phyloP scores from a whole-genome alignment of 2,113 vertebrate species.

The Bubo scandiacus region DNA sequence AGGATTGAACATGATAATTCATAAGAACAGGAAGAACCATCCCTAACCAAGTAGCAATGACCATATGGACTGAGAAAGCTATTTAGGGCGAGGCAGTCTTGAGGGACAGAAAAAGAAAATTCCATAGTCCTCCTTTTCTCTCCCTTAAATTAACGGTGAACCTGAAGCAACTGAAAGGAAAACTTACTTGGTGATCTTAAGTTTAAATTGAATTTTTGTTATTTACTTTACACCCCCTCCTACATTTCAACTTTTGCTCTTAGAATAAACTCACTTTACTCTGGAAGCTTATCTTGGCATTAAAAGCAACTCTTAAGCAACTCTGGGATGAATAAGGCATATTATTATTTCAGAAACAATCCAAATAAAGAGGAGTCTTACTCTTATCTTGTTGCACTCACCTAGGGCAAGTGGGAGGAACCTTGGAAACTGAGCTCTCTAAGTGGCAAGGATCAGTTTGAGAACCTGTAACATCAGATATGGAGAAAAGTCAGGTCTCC shows the following conservation, averaged over 20 bases:
- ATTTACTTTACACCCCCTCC: background rate
- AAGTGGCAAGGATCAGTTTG: background rate
- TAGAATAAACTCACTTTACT: background rate
- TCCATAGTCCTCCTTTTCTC: background rate
- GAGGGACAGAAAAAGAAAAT: background rate
- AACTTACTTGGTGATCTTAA: background rate
- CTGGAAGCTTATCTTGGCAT: background rate
- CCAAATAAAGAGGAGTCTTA: background rate
- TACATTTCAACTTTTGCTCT: background rate
- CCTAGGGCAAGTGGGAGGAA: background rate
- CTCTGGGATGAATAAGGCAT: background rate
- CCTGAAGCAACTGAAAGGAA: background rate
- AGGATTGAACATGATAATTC: background rate
- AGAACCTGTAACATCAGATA: background rate
- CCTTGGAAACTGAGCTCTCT: background rate
- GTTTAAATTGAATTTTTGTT: background rate
- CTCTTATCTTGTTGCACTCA: background rate
- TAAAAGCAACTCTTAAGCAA: background rate
- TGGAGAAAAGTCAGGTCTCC: background rate
- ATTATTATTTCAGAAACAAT: background rate
- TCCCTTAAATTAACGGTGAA: background rate
- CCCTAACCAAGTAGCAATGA: background rate
- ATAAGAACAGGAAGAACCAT: background rate
- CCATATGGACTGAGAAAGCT: background rate
- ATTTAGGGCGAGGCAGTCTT: background rate